These are phyloP conservation scores for Sebastes iracundus DNA, from an alignment of 2,797 vertebrate species.

Conservation along the genomic window DNA sequence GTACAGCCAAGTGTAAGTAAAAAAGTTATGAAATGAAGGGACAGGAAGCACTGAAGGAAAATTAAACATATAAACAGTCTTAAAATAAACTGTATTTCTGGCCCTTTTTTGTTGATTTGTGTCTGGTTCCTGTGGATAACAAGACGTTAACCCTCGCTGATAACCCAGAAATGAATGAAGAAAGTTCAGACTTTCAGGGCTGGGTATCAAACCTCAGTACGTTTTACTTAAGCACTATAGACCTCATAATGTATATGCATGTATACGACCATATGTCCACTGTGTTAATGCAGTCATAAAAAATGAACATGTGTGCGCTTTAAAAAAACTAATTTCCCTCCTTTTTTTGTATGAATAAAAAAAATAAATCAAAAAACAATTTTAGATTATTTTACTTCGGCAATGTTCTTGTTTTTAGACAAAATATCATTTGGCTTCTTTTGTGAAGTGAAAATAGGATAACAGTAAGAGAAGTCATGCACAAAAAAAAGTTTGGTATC, in stretches of 20 bases:
- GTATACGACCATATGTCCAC: neutral
- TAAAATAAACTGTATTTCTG: neutral
- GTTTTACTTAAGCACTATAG: neutral
- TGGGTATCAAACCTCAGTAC: neutral
- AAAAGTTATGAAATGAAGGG: neutral
- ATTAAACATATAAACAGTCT: neutral
- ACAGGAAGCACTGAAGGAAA: neutral
- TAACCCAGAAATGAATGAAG: neutral
- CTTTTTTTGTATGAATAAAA: neutral
- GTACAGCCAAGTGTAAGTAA: slow-evolving; percentile 81
- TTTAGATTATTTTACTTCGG: neutral
- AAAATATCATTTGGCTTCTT: neutral
- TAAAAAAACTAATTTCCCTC: neutral
- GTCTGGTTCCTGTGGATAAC: slow-evolving; percentile 29
- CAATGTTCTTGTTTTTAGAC: neutral
- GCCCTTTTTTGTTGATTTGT: slow-evolving; percentile 2
- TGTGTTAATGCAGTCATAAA: neutral
- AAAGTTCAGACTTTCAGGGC: neutral
- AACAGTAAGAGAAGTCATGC: neutral
- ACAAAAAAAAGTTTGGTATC: neutral
- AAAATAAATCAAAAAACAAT: neutral
- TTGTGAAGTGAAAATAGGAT: neutral
- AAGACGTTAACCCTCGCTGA: neutral
- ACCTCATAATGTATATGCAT: neutral
- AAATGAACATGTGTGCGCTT: neutral